Base-by-base conservation (phyloP, 2,888 invertebrate genomes). In the Bombylius major region DNA sequence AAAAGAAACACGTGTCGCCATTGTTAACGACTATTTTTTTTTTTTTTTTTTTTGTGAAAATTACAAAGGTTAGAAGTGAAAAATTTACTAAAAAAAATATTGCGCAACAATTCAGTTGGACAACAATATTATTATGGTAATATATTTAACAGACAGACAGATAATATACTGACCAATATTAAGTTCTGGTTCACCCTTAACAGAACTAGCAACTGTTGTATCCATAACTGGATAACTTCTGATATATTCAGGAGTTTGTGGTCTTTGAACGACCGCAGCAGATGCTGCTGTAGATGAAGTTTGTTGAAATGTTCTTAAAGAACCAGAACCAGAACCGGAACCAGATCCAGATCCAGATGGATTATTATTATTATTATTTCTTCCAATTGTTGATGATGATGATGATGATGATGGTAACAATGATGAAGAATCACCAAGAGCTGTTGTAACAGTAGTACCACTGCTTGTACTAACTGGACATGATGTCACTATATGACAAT, bases 191-290 rank as follows among this genome's bases (percentile, higher is more conserved):
- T 74, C 74, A 4, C 74, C 74, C 60, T 73, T 74, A 23, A 72
- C 65, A 55, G 73, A 73, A 62, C 73, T 74, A 58, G 73, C 73
- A 57, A 74, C 73, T 57, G 74, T 74, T 57, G 72, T 72, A 68
- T 74, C 73, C 73, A 74, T 73, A 58, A 74, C 73, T 56, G 73
- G 73, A 67, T 72, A 74, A 36, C 71, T 71, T 64, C 72, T 71
- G 23, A 72, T 72, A 59, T 73, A 73, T 55, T 73, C 73, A 60
- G 73, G 73, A 1, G 73, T 73, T 58, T 72, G 72, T 8, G 73
- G 73, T 58, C 71, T 67, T 46, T 54, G 54, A 8, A 55, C 48
- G 36, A 46, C 50, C 44, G 54, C 50, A 50, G 56, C 49, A 42
- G 55, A 23, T 54, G 55, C 7, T 13, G 48, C 33, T 11, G 48